Evolutionary conservation across 2,113 vertebrate species (phyloP).

Genomic region (Muscicapa adusta): DNA sequence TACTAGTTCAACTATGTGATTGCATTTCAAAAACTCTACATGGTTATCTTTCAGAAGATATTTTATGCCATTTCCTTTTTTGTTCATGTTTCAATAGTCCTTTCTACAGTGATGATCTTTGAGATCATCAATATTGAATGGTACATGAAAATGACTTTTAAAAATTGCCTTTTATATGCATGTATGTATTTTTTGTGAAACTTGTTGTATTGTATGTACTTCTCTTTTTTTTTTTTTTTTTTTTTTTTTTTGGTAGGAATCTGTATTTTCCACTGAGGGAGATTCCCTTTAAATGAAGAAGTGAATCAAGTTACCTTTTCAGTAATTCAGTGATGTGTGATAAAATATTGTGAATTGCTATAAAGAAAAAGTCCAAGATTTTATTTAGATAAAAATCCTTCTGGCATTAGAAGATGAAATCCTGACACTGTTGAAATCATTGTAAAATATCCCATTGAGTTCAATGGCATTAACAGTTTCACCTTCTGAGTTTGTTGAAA

Average conservation of each 20-base stretch:
- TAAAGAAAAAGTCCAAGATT: neutral
- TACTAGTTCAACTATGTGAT: neutral
- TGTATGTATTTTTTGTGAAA: slow-evolving; percentile 1
- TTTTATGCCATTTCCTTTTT: neutral
- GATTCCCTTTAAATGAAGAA: neutral
- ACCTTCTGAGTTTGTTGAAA: slow-evolving; percentile 39
- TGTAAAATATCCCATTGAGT: slow-evolving; percentile 42
- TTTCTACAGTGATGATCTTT: neutral
- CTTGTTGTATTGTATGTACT: fast-evolving
- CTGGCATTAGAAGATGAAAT: neutral
- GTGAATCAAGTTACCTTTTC: neutral
- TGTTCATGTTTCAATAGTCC: neutral
- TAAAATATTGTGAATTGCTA: neutral
- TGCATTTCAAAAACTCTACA: neutral
- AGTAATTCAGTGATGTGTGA: neutral
- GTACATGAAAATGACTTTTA: neutral
- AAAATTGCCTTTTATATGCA: neutral
- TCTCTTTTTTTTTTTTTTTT: neutral
- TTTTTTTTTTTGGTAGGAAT: neutral
- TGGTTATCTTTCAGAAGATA: slow-evolving; percentile 13
- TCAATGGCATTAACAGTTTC: slow-evolving; percentile 47
- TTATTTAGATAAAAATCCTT: slow-evolving; percentile 40
- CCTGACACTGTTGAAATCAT: slow-evolving; percentile 19
- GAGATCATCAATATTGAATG: neutral
- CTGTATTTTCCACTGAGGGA: neutral